Base-by-base conservation (phyloP, 1,140 invertebrate species). In the Papilio machaon region DNA sequence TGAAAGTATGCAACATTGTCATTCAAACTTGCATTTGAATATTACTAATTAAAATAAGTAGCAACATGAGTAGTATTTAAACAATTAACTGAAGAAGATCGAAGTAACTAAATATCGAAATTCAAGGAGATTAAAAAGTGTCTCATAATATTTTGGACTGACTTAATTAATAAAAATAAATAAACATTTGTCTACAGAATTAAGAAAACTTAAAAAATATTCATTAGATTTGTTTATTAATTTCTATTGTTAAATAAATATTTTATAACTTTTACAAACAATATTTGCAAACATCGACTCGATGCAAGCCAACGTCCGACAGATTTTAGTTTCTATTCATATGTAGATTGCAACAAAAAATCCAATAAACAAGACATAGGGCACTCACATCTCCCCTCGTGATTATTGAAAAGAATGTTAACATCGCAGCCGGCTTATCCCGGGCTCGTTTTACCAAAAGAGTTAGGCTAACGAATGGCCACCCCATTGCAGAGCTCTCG, bases 261-360 rank as follows among this genome's bases (percentile, higher is more conserved):
- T 76, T 76, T n/a, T 52, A 6, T 23, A 2, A 46, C 19, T 84
- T 84, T 82, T 35, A 70, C 54, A 80, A 83, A 82, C 82, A 85
- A 84, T 82, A 43, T 43, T 43, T 76, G 80, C 82, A 81, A 85
- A 81, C 70, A 80, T 77, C 90, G 83, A 84, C 91, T 92, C 91
- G 60, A 92, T 87, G 79, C 80, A 76, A 77, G 84, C 85, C 84
- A 81, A 82, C 79, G 85, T 90, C 85, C 84, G 85, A 91, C 91
- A 92, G 91, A 92, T 93, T 93, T 89, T 85, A 85, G 87, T 89
- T 88, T 83, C 89, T 85, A 94, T 94, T 94, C 92, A 94, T 93
- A 94, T 94, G 93, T 91, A 94, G 92, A 94, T 91, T 92, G 92
- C 85, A 92, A 92, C 92, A 94, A 94, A 94, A 94, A 94, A 94